Evolutionary conservation across 2,797 vertebrate species (phyloP), one percentile per base, ranked within the genome.

Genomic region (Trematomus bernacchii): DNA sequence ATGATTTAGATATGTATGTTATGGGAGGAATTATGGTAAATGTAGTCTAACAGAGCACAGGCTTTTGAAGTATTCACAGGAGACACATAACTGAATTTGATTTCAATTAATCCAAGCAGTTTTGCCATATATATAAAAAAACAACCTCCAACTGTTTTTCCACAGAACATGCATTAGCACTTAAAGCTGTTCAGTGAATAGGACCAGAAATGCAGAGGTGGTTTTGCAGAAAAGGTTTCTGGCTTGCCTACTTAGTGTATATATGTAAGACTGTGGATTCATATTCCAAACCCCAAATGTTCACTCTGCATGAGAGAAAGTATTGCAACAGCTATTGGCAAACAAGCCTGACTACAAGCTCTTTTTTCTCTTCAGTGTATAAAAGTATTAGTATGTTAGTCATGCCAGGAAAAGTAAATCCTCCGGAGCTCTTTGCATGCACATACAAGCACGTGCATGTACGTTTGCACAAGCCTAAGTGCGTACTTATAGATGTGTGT

Each of bases 391-490:
- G 84, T 63, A 53, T 63, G 77, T 69, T 60, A 19, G 51, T 79
- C 66, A 76, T 89, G 90, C 91, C 92, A 93, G 91, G 88, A 93
- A 92, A 92, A 92, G 85, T 91, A 90, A 93, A 92, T 88, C 87
- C 88, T 83, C 84, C 23, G 53, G 73, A 80, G 81, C 76, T 82
- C 61, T 48, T 61, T 77, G 82, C 69, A 70, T 85, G 79, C 72
- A 80, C 80, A 84, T 78, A 68, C 53, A 68, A 67, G 71, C 47
- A 48, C 23, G 73, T 84, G 63, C 64, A 47, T 77, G 79, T 58
- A 54, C 23, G n/a, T 73, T 55, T 60, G 46, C 74, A 80, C 58
- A 64, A 52, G 71, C 52, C 73, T 11, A 51, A 63, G 43, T 69
- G 66, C 76, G 63, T 69, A 59, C 40, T 51, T 50, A 50, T 72